A percentile compares a stretch with the other conserved stretches of the same genome.
These are phyloP conservation scores for Leguminivora glycinivorella DNA, from an alignment of 1,140 invertebrate species.

Conservation along the genomic window DNA sequence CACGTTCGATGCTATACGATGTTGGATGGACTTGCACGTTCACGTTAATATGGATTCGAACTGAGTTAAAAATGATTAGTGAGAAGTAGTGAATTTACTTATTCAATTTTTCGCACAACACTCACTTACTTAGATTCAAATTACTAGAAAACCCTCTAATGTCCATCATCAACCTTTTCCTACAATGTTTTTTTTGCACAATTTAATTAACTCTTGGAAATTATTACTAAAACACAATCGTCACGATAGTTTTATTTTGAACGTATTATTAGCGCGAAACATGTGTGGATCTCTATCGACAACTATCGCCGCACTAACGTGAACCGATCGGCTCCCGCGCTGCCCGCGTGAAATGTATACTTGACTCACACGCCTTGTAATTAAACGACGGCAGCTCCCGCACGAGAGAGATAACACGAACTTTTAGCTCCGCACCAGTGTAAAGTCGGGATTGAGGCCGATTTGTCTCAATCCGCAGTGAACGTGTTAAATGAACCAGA, in stretches of 20 bases:
- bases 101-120: too few species aligned
- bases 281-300: background rate
- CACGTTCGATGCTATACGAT: too few species aligned
- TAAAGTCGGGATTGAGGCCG: background rate
- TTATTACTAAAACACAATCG: too few species aligned
- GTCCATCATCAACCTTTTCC: too few species aligned
- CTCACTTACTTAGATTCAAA: background rate
- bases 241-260: too few species aligned
- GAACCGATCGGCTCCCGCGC: background rate
- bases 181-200: too few species aligned
- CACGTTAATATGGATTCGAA: too few species aligned
- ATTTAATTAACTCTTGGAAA: too few species aligned
- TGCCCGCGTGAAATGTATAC: slow-evolving; percentile 2
- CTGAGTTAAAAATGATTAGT: too few species aligned
- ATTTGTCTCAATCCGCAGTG: background rate
- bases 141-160: too few species aligned
- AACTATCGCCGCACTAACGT: background rate
- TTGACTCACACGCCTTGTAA: slow-evolving; percentile 8
- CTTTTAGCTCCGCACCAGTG: background rate
- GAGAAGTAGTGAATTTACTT: too few species aligned
- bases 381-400: background rate
- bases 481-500: background rate
- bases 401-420: slow-evolving; percentile 12
- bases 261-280: background rate
- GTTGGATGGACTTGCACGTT: too few species aligned